Percentiles rank a stretch among this genome's conserved stretches.
Evolutionary conservation across 1,140 invertebrate genomes (phyloP).

Genomic region (Lepidurus couesii): DNA sequence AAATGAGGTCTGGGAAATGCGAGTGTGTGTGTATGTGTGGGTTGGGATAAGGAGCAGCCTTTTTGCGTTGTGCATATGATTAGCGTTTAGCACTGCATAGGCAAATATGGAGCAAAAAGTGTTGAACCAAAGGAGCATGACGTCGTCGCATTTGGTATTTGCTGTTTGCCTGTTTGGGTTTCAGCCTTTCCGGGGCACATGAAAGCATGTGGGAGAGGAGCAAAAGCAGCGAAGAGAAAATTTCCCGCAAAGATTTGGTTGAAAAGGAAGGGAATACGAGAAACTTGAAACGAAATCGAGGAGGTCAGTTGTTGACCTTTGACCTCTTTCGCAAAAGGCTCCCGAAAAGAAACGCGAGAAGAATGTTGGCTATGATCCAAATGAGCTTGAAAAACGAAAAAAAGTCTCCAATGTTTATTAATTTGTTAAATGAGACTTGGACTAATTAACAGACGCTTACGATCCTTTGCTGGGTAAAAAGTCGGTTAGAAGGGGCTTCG

Average conservation of each 20-base stretch:
- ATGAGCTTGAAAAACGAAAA: not conserved
- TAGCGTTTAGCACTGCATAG: not conserved
- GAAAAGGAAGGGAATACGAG: not conserved
- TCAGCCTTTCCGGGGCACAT: not conserved
- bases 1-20: not conserved
- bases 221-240: not conserved
- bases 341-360: not conserved
- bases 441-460: not conserved
- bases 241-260: not conserved
- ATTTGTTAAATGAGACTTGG: not conserved
- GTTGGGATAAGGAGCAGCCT: not conserved
- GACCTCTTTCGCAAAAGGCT: not conserved
- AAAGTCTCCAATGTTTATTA: not conserved
- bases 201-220: not conserved
- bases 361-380: not conserved
- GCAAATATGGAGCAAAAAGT: conserved; percentile 6
- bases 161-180: not conserved
- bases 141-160: conserved; percentile 8
- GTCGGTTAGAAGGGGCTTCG: not conserved
- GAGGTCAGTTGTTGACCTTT: not conserved
- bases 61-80: not conserved
- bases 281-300: not conserved
- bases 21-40: not conserved
- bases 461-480: too few species aligned
- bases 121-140: not conserved